Percentiles rank a stretch among this genome's conserved stretches.
Conservation (phyloP, 2,888 invertebrate genomes). For the Blera fallax region DNA sequence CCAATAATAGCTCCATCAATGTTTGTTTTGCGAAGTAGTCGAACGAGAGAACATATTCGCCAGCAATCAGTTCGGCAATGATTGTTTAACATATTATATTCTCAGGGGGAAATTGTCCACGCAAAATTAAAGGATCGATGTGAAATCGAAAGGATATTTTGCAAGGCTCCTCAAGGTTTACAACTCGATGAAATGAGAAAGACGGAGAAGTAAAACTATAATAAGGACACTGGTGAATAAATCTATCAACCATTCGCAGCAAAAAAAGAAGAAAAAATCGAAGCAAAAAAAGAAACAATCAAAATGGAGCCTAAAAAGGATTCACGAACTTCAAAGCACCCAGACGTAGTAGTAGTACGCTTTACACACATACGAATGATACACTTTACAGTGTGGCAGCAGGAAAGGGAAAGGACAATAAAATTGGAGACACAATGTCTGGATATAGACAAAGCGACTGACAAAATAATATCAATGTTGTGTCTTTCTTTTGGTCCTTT, state of each 20-base stretch:
- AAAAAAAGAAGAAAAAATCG: not conserved
- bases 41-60: conserved; percentile 35
- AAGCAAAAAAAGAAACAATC: conserved; percentile 19
- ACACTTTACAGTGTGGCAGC: conserved; percentile 41
- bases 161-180: not conserved
- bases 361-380: conserved; percentile 24
- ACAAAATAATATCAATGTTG: conserved; percentile 69
- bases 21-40: conserved; percentile 30
- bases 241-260: not conserved
- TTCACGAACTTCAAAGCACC: conserved; percentile 26
- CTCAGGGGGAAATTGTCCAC: conserved; percentile 30
- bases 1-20: conserved; percentile 41
- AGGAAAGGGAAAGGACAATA: conserved; percentile 67
- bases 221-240: not conserved
- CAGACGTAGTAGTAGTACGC: conserved; percentile 26
- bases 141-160: conserved; percentile 53
- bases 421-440: conserved; percentile 71
- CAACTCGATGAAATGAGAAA: not conserved
- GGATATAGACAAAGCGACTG: conserved; percentile 67
- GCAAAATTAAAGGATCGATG: conserved; percentile 44
- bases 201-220: not conserved
- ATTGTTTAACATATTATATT: conserved; percentile 54
- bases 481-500: conserved; percentile 45
- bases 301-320: conserved; percentile 33
- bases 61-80: conserved; percentile 42